These are phyloP conservation scores for Chironex yamaguchii DNA, from an alignment of 30 jellyfish, hydroid and myxozoan genomes.

Conservation along the genomic window DNA sequence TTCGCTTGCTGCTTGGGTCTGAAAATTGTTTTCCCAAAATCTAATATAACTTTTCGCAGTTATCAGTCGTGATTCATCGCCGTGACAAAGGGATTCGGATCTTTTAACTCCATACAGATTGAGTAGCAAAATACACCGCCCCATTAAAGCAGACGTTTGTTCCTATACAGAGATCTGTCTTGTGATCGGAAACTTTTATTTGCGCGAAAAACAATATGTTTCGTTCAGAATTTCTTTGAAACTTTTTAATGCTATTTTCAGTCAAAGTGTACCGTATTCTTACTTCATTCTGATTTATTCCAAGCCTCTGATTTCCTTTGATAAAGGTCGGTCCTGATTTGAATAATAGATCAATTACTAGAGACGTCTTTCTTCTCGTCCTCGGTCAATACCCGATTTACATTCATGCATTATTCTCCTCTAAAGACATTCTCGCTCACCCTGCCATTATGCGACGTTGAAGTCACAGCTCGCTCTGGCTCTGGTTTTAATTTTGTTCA, in stretches of 20 bases:
- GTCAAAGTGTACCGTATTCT: neutral
- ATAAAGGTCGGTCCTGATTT: neutral
- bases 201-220: neutral
- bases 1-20: too few species aligned
- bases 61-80: too few species aligned
- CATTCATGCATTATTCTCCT: neutral
- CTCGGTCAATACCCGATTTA: neutral
- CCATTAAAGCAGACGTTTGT: neutral
- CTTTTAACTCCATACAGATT: neutral
- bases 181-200: neutral
- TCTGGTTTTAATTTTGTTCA: too few species aligned
- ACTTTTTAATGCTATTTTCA: neutral
- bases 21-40: too few species aligned
- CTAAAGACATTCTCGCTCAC: too few species aligned
- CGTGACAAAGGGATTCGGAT: too few species aligned
- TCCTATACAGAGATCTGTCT: neutral
- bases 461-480: too few species aligned
- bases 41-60: too few species aligned
- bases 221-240: neutral
- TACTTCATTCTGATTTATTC: neutral
- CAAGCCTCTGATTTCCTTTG: neutral
- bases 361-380: neutral
- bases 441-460: too few species aligned
- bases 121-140: neutral
- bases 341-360: neutral